phyloP scores from a whole-genome alignment of 1,140 invertebrate species.

The Sycophila sp. region DNA sequence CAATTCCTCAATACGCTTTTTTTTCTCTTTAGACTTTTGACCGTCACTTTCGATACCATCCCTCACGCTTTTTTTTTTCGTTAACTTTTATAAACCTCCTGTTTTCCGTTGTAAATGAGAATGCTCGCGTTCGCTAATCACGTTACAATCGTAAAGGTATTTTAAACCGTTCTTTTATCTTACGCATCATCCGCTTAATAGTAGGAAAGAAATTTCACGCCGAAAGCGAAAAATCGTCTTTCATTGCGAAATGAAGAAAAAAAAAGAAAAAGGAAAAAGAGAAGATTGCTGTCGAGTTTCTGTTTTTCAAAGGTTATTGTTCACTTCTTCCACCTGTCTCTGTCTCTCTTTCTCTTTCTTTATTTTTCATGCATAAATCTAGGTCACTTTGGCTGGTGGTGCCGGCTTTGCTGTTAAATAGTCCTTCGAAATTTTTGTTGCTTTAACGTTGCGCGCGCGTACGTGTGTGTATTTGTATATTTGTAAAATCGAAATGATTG shows the following conservation, averaged over 20 bases:
- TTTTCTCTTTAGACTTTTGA: too few species aligned
- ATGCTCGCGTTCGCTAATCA: slow-evolving; percentile 20
- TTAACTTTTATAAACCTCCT: neutral
- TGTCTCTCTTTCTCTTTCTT: neutral
- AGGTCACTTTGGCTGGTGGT: slow-evolving; percentile 54
- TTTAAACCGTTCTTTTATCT: slow-evolving; percentile 42
- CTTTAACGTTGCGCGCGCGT: neutral
- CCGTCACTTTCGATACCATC: neutral
- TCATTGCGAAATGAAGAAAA: slow-evolving; percentile 22
- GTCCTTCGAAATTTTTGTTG: slow-evolving; percentile 22
- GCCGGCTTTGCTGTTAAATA: slow-evolving; percentile 21
- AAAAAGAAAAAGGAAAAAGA: slow-evolving; percentile 32
- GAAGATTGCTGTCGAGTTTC: slow-evolving; percentile 21
- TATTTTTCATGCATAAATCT: slow-evolving; percentile 51
- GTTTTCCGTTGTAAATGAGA: slow-evolving; percentile 32
- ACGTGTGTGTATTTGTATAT: slow-evolving; percentile 1
- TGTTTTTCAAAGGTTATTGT: slow-evolving; percentile 1
- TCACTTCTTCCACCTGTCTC: neutral
- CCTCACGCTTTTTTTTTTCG: neutral
- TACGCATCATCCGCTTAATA: slow-evolving; percentile 12
- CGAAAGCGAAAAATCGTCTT: slow-evolving; percentile 26
- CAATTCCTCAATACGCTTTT: slow-evolving; percentile 11
- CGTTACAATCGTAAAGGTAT: slow-evolving; percentile 48
- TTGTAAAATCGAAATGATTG: slow-evolving; percentile 30
- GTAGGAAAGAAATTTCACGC: slow-evolving; percentile 15